A percentile compares a stretch with the other conserved stretches of the same genome.
Evolutionary conservation across 2,888 invertebrate genomes (phyloP).

Genomic region (Nomada fucata): DNA sequence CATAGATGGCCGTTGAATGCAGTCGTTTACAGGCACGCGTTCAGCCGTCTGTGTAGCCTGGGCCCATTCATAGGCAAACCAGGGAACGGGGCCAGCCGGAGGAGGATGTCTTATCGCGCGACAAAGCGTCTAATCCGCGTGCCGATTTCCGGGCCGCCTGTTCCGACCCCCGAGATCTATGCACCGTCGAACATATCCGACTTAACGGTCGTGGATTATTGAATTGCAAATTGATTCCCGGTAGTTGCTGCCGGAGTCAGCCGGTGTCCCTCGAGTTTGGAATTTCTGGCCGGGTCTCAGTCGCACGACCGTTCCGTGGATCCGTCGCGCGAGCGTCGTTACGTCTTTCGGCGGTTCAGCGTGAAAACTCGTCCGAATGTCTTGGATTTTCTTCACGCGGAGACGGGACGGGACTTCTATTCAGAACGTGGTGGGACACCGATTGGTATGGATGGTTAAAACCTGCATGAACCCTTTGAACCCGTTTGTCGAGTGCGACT

Average conservation of each 20-base stretch:
- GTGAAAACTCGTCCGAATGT: not conserved
- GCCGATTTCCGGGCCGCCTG: conserved; percentile 65
- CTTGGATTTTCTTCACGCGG: not conserved
- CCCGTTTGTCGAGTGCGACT: too few relatives aligned
- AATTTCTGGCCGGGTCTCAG: not conserved
- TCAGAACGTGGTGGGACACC: too few relatives aligned
- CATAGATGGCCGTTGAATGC: conserved; percentile 43
- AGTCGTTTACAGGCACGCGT: conserved; percentile 48
- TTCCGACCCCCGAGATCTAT: conserved; percentile 42
- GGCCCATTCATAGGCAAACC: conserved; percentile 73
- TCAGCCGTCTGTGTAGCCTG: conserved; percentile 23
- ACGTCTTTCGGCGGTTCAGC: conserved; percentile 7
- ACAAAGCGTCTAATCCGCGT: conserved; percentile 76
- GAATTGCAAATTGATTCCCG: conserved; percentile 75
- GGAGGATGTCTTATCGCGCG: conserved; percentile 59
- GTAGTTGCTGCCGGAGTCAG: conserved; percentile 49
- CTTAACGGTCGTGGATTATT: conserved; percentile 67
- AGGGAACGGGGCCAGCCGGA: conserved; percentile 38
- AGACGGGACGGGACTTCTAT: too few relatives aligned
- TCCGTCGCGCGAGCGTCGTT: not conserved
- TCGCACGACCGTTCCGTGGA: conserved; percentile 22
- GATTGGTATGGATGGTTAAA: too few relatives aligned
- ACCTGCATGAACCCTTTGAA: too few relatives aligned
- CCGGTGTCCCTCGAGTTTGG: not conserved
- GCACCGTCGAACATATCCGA: conserved; percentile 59